Conservation (phyloP, 2,797 vertebrate genomes). For the Hipposideros larvatus region DNA sequence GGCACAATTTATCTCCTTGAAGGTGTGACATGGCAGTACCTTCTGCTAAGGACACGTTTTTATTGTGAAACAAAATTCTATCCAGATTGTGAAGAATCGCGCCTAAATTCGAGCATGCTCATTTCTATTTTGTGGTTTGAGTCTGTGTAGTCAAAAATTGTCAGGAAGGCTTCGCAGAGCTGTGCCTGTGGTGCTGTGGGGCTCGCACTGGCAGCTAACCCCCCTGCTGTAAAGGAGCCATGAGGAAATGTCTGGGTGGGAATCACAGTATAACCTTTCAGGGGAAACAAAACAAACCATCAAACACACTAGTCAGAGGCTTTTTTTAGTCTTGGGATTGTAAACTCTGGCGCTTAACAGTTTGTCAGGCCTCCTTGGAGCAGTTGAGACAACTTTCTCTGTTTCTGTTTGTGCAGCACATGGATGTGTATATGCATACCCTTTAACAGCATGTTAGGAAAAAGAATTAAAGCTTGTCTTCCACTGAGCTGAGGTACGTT, state of each 20-base stretch:
- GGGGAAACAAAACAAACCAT: slow-evolving; percentile 51
- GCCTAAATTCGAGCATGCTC: slow-evolving; percentile 44
- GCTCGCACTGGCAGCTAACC: slow-evolving; percentile 31
- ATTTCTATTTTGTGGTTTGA: slow-evolving; percentile 18
- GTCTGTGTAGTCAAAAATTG: slow-evolving; percentile 62
- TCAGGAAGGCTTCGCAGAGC: slow-evolving; percentile 64
- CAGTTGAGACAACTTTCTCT: not conserved
- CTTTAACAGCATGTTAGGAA: not conserved
- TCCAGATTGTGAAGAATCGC: slow-evolving; percentile 39
- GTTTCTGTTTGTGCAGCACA: not conserved
- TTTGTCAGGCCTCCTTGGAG: not conserved
- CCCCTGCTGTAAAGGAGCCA: slow-evolving; percentile 11
- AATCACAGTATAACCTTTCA: slow-evolving; percentile 11
- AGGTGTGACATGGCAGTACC: not conserved
- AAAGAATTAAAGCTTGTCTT: not conserved
- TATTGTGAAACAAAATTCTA: slow-evolving; percentile 56
- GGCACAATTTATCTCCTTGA: not conserved
- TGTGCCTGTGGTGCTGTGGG: not conserved
- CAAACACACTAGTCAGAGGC: not conserved
- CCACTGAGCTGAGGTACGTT: not conserved
- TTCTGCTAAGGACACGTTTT: slow-evolving; percentile 4
- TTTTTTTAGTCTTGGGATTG: not conserved
- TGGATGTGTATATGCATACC: not conserved
- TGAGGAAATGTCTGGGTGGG: not conserved
- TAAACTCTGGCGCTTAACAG: slow-evolving; percentile 32